A percentile compares a stretch with the other conserved stretches of the same genome.
Conservation (phyloP, 1,140 invertebrate genomes). For the Drosophila bocki region DNA sequence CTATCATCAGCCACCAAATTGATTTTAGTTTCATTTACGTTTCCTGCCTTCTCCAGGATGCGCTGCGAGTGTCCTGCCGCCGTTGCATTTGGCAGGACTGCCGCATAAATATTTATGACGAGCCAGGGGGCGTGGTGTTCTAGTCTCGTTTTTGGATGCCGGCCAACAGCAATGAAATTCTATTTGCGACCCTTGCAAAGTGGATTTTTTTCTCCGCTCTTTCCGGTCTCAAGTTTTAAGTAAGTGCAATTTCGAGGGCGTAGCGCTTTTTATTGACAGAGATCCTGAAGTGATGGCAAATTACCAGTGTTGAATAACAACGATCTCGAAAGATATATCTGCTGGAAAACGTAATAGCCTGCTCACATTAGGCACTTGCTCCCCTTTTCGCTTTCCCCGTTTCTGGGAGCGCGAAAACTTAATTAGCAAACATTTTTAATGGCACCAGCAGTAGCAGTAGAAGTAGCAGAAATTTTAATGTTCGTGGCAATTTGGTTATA, state of each 20-base stretch:
- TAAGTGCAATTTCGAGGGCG: conserved; percentile 78
- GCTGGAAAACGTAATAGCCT: conserved; percentile 22
- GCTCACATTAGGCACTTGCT: conserved; percentile 18
- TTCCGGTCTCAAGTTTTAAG: conserved; percentile 65
- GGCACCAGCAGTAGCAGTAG: conserved; percentile 40
- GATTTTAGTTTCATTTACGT: conserved; percentile 80
- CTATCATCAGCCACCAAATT: conserved; percentile 76
- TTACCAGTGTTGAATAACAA: conserved; percentile 22
- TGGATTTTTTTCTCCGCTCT: conserved; percentile 32
- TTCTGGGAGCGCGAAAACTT: conserved; percentile 41
- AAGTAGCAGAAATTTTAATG: conserved; percentile 53
- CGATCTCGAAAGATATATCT: conserved; percentile 26
- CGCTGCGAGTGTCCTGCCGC: conserved; percentile 9
- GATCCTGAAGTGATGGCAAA: conserved; percentile 15
- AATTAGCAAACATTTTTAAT: conserved; percentile 68
- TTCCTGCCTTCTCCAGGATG: conserved; percentile 50
- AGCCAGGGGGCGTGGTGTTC: conserved; percentile 35
- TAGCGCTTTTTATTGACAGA: conserved; percentile 32
- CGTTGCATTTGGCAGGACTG: conserved; percentile 65
- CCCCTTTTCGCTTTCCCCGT: background rate
- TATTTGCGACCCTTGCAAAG: conserved; percentile 67
- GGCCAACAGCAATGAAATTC: conserved; percentile 80
- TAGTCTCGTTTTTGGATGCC: conserved; percentile 55
- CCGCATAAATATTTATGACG: conserved; percentile 80
- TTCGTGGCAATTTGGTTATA: conserved; percentile 64